These are phyloP conservation scores for Lytechinus pictus DNA, from an alignment of 35 echinoderm and acorn worm genomes.

Conservation along the genomic window DNA sequence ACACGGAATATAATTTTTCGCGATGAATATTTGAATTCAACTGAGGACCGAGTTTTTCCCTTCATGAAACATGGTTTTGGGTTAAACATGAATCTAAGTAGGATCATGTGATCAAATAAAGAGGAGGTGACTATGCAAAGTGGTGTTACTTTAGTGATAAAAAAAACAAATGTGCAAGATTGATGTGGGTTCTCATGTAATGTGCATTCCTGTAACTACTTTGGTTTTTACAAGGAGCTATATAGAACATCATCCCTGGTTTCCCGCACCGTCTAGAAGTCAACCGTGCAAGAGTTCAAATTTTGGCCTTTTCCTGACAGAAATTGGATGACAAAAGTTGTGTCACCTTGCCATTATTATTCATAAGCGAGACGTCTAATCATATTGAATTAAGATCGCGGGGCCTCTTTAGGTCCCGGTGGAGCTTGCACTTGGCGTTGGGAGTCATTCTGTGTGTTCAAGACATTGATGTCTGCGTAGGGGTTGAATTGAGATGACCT, in stretches of 20 bases:
- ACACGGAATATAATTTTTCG: neutral
- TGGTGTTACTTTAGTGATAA: neutral
- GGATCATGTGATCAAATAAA: neutral
- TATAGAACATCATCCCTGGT: neutral
- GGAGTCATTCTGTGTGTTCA: conserved; percentile 9
- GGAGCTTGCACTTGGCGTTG: neutral
- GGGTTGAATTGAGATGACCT: neutral
- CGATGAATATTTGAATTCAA: neutral
- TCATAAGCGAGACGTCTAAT: conserved; percentile 13
- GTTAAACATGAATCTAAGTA: neutral
- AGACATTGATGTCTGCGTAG: neutral
- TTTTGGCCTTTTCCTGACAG: neutral
- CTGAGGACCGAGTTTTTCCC: neutral
- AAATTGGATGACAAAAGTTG: conserved; percentile 23
- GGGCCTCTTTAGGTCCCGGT: neutral
- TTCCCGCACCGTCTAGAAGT: neutral
- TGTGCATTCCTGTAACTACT: neutral
- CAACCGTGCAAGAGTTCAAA: neutral
- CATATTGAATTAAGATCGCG: neutral
- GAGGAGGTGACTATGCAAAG: neutral
- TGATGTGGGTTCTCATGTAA: neutral
- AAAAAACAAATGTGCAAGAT: neutral
- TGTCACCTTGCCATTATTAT: neutral
- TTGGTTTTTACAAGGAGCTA: too few species aligned
- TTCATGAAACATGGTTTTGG: neutral